Evolutionary conservation across 1,140 invertebrate species (phyloP).

Genomic region (Psix sp.): DNA sequence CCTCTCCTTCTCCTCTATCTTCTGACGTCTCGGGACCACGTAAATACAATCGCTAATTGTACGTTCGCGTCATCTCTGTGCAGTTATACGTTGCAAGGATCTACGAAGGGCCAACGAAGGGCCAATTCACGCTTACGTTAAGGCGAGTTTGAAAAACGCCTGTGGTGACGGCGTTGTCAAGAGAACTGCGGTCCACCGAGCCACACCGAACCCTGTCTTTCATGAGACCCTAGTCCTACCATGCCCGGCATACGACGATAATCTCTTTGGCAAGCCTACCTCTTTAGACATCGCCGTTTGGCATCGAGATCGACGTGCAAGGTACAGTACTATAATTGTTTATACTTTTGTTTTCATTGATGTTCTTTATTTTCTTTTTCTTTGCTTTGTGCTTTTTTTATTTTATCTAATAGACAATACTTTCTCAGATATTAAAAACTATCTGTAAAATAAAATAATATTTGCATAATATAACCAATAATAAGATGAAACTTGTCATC

Average conservation of each 20-base stretch:
- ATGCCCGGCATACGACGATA: slow-evolving; percentile 67
- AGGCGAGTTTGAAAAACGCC: slow-evolving; percentile 71
- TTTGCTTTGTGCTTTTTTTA: too few species aligned
- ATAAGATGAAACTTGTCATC: too few species aligned
- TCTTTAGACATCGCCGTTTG: slow-evolving; percentile 76
- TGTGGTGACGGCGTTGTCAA: slow-evolving; percentile 72
- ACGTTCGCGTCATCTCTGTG: slow-evolving; percentile 45
- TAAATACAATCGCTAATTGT: too few species aligned
- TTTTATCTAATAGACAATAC: too few species aligned
- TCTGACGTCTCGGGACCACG: too few species aligned
- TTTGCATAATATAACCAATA: too few species aligned
- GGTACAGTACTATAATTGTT: slow-evolving; percentile 61
- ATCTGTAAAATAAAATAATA: too few species aligned
- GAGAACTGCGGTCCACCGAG: slow-evolving; percentile 75
- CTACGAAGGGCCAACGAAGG: slow-evolving; percentile 71
- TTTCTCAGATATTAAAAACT: too few species aligned
- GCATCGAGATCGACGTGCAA: slow-evolving; percentile 76
- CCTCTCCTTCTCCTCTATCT: too few species aligned
- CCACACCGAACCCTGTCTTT: slow-evolving; percentile 75
- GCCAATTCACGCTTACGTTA: slow-evolving; percentile 75
- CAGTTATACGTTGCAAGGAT: slow-evolving; percentile 76
- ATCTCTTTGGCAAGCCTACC: slow-evolving; percentile 66
- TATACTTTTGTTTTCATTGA: background rate
- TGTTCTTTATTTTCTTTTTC: background rate
- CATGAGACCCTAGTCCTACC: slow-evolving; percentile 73